Base-by-base conservation (phyloP, 2,888 invertebrate species). In the Chaetogeoica ovagalla region DNA sequence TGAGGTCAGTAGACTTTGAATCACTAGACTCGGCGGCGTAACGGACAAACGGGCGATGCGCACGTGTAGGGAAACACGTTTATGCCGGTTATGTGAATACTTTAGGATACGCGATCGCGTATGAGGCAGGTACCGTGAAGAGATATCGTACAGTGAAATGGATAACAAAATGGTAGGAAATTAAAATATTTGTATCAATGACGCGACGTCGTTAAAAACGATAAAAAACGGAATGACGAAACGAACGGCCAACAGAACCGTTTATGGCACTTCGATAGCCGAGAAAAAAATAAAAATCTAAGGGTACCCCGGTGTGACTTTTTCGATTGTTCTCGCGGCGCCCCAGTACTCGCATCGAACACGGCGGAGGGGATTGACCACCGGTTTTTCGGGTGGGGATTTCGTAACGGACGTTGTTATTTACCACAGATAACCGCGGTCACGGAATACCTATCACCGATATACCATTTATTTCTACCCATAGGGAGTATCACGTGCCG, bases 311-410 rank as follows among this genome's bases (percentile, higher is more conserved):
- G 11, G 48, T 13, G 15, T 15, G 13, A 9, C 11, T 48, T 13
- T 13, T 13, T 48, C 13, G 3, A 13, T 13, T 48, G 13, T 48
- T 48, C 15, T 48, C 48, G 11, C 48, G 13, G 48, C 48, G 48
- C 48, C 15, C 15, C 48, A 1, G 4, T 30, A 4, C 1, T 13
- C 48, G 3, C 1, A 3, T 48, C 30, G 48, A 1, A 1, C 11
- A 1, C 11, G 48, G 11, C 48, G 48, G 48, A 48, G 11, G 21
- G n/a, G 59, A 11, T 8, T 43, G 9, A 11, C 11, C 7, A 11
- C 48, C 72, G 62, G 73, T 48, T 71, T 59, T 43, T 21, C 73
- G 63, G 73, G 71, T 71, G 71, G 71, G 71, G 71, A 74, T 65
- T 65, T 23, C 43, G 59, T 74, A 74, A 74, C 74, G 74, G 74